Conservation (phyloP, 2,113 vertebrate species). For the Sapajus apella region DNA sequence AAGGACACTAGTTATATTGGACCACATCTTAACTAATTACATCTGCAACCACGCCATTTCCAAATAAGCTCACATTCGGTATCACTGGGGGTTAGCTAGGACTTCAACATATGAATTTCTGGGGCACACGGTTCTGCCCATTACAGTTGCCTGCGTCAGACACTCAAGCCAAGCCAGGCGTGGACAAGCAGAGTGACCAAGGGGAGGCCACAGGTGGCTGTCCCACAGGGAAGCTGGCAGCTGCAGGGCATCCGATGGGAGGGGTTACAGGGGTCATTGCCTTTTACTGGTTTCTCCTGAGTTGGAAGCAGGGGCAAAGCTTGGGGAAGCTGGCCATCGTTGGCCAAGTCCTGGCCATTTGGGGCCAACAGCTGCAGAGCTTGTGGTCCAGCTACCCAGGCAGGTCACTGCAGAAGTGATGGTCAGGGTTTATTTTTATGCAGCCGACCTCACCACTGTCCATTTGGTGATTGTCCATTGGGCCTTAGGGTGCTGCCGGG, state of each 20-base stretch:
- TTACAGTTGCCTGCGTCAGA: not conserved
- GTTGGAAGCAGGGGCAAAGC: not conserved
- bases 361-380: not conserved
- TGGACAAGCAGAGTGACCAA: rapidly evolving
- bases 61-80: not conserved
- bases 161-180: not conserved
- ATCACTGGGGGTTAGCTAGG: not conserved
- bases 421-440: not conserved
- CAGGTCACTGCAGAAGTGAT: not conserved
- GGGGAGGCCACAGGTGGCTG: not conserved
- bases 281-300: not conserved
- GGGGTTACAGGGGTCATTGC: rapidly evolving
- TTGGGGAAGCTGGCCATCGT: not conserved
- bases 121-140: not conserved
- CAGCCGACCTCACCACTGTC: rapidly evolving
- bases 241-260: not conserved
- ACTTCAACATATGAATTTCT: not conserved
- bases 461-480: too few relatives aligned
- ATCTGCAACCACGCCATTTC: not conserved
- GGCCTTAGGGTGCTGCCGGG: not conserved
- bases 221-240: rapidly evolving
- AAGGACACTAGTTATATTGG: rapidly evolving
- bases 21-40: not conserved
- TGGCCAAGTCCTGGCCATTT: not conserved
- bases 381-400: too few relatives aligned